Conservation (phyloP, 2,113 vertebrate genomes). For the Paracanthobrama guichenoti region DNA sequence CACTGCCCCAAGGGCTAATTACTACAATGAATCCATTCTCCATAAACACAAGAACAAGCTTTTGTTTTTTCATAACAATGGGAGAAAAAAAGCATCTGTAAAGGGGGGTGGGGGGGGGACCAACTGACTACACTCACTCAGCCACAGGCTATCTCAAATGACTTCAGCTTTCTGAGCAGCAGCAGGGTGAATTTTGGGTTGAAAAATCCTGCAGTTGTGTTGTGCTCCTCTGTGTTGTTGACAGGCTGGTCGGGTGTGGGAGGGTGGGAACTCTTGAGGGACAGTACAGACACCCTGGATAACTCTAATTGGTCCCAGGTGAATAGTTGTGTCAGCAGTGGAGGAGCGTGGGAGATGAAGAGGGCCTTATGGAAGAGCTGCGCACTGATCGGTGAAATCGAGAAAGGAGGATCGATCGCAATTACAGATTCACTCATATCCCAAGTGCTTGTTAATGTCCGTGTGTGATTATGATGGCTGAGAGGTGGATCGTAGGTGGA, state of each 20-base stretch:
- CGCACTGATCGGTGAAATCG: not conserved
- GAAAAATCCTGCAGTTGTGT: conserved; percentile 44
- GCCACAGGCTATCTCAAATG: conserved; percentile 8
- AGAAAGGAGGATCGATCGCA: conserved; percentile 23
- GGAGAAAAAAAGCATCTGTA: conserved; percentile 9
- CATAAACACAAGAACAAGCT: conserved; percentile 37
- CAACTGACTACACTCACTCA: conserved; percentile 13
- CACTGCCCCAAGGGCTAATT: conserved; percentile 47
- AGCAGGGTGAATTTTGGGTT: conserved; percentile 12
- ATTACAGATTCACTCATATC: conserved; percentile 38
- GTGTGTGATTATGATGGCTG: conserved; percentile 2
- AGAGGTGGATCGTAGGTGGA: conserved; percentile 5
- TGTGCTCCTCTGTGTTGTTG: conserved; percentile 46
- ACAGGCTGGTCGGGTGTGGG: conserved; percentile 39
- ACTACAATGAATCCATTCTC: conserved; percentile 32
- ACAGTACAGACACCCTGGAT: conserved; percentile 39
- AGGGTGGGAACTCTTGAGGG: conserved; percentile 37
- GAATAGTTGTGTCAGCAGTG: conserved; percentile 27
- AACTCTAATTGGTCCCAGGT: conserved; percentile 51
- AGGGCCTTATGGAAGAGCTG: conserved; percentile 6
- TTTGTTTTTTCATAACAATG: conserved; percentile 35
- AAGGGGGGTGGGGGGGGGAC: not conserved
- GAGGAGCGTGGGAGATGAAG: conserved; percentile 30
- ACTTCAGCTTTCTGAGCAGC: conserved; percentile 2
- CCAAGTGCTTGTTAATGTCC: conserved; percentile 8